A percentile compares a stretch with the other conserved stretches of the same genome.
These are phyloP conservation scores for Poeciliopsis prolifica DNA, from an alignment of 2,113 vertebrate genomes.

Conservation along the genomic window DNA sequence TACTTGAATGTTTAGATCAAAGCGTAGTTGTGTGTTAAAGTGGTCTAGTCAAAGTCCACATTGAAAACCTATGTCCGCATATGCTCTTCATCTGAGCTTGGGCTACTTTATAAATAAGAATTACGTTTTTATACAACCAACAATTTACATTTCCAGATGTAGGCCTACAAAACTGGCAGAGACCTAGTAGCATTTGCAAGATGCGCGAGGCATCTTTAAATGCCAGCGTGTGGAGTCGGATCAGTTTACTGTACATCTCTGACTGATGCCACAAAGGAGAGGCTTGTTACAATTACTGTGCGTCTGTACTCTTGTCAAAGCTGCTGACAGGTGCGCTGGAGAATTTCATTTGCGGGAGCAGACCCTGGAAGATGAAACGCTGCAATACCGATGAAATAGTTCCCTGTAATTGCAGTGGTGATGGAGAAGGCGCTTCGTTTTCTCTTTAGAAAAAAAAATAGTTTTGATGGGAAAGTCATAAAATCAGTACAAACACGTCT, in stretches of 20 bases:
- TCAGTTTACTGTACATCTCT: slow-evolving; percentile 31
- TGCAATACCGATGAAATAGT: slow-evolving; percentile 20
- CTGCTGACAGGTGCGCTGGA: slow-evolving; percentile 32
- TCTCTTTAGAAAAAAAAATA: background rate
- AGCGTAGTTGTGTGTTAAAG: too few relatives aligned
- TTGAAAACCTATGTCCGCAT: too few relatives aligned
- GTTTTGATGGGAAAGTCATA: slow-evolving; percentile 7
- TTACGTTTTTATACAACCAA: too few relatives aligned
- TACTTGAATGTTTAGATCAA: too few relatives aligned
- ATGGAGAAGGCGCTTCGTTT: background rate
- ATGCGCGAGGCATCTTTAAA: slow-evolving; percentile 18
- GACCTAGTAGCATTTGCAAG: slow-evolving; percentile 3
- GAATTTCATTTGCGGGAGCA: slow-evolving; percentile 33
- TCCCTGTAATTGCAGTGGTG: slow-evolving; percentile 1
- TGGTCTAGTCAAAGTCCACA: too few relatives aligned
- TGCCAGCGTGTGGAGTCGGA: slow-evolving; percentile 18
- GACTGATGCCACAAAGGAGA: slow-evolving; percentile 49
- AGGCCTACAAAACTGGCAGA: too few relatives aligned
- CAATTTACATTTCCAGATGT: too few relatives aligned
- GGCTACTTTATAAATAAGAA: too few relatives aligned
- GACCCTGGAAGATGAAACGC: slow-evolving; percentile 28
- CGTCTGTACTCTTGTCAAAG: slow-evolving; percentile 16
- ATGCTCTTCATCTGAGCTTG: too few relatives aligned
- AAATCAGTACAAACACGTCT: slow-evolving; percentile 17
- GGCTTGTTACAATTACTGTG: slow-evolving; percentile 55